Base-by-base conservation (phyloP, 1,140 invertebrate species). In the Marisa cornuarietis region DNA sequence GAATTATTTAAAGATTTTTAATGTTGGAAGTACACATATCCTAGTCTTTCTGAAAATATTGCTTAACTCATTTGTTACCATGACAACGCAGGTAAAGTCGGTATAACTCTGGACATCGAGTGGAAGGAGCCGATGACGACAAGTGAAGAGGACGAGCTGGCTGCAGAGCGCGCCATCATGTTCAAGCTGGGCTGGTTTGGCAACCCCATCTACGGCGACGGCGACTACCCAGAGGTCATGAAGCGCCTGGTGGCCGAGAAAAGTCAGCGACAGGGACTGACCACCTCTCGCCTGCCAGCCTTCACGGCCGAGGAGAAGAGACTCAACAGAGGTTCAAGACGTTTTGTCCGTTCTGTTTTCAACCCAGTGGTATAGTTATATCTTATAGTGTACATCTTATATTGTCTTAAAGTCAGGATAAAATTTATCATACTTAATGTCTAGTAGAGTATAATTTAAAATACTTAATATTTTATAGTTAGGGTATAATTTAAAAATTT, bases 151-250 rank as follows among this genome's bases (percentile, higher is more conserved):
- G 31, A 54, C 16, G 83, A 87, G 72, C 8, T 83, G 20, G 83
- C 78, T 6, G 85, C 87, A 10, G 82, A 83, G 6, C 73, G 86
- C 31, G 83, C 83, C 0, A 71, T 84, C 52, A 76, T 88, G 58
- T 90, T 90, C 76, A 79, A 80, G 31, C 69, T 85, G 31, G 90
- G 89, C 0, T 90, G 89, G 89, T 90, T 88, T 80, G 86, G 85
- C 10, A 81, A 87, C 76, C 89, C 90, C 14, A 85, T 91, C 49
- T 83, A 84, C 63, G 82, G 81, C 31, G 80, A 88, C 65, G 90
- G 90, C 61, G 88, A 90, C 75, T 91, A 91, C 79, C 91, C 91
- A 0, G 81, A 84, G n/a, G 82, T 90, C 0, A 87, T 89, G 86
- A 89, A 83, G 71, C n/a, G 71, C 20, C 54, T 80, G 22, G 77